Base-by-base conservation (phyloP, 2,888 invertebrate genomes). In the Fragum sueziense region DNA sequence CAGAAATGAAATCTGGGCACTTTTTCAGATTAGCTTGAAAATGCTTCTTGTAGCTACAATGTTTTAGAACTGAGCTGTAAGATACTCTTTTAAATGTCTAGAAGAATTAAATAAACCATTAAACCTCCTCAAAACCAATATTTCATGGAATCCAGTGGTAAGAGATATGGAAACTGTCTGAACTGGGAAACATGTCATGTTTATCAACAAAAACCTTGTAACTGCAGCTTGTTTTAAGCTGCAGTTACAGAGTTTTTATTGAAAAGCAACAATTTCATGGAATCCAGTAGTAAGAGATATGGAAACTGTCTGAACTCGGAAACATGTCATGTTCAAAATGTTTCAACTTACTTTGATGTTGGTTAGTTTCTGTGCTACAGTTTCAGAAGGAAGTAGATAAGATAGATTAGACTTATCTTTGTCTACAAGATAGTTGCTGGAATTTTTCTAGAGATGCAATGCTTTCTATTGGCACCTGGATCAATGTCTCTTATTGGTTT, bases 281-380 rank as follows among this genome's bases (percentile, higher is more conserved):
- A 7, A 6, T 65, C 25, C n/a, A 41, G n/a, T 14, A 41, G 65
- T 41, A 65, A 25, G 65, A 65, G 37, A 41, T 27, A 65, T n/a
- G 25, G 65, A 14, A 6, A 6, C 47, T 25, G 27, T 41, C 41
- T 25, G 65, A 65, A 37, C 41, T 34, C 22, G 3, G 25, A 25
- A 65, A 37, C 65, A 65, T 65, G 65, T 41, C 37, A 20, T 41
- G 34, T 34, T 20, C 34, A 41, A 65, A 65, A 22, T 22, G 37
- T 65, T 41, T 65, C 17, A 41, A 34, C 41, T 65, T 25, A 14
- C 65, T 65, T 65, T 65, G 65, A 65, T 65, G 41, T 61, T 62
- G 29, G 41, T n/a, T n/a, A 14, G n/a, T 41, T 65, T 41, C 65
- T 41, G 41, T 41, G 65, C 37, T 65, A 65, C 65, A 34, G 22